A percentile compares a stretch with the other conserved stretches of the same genome.
Evolutionary conservation across 2,113 vertebrate genomes (phyloP).

Genomic region (Cyphomyrus discorhynchus): DNA sequence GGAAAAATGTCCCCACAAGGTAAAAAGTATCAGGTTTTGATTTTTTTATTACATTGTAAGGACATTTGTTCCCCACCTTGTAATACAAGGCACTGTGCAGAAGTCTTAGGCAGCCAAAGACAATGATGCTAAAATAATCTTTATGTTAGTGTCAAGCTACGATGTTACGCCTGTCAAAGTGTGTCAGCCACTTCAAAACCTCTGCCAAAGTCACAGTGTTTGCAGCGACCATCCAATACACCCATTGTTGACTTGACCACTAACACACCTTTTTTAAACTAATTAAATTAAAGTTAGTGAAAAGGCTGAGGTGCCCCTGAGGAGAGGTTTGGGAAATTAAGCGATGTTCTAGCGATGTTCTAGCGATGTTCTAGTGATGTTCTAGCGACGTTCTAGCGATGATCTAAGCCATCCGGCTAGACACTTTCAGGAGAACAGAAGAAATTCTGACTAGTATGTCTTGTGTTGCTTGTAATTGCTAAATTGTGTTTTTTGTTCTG

Average conservation of each 20-base stretch:
- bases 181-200: too few species aligned
- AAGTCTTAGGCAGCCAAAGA: background rate
- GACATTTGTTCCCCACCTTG: background rate
- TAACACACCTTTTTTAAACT: too few species aligned
- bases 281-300: background rate
- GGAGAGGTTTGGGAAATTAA: background rate
- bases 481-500: too few species aligned
- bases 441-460: background rate
- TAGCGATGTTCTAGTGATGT: background rate
- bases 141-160: too few species aligned
- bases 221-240: too few species aligned
- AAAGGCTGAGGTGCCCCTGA: background rate
- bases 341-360: background rate
- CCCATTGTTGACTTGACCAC: too few species aligned
- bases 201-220: too few species aligned
- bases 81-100: too few species aligned
- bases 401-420: background rate
- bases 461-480: background rate
- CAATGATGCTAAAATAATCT: background rate
- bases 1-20: too few species aligned
- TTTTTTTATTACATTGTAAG: background rate
- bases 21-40: background rate
- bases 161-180: too few species aligned
- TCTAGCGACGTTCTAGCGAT: background rate
- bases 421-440: background rate